phyloP scores from a whole-genome alignment of 37 sponge, comb jelly and placozoan genomes.

The Corticium candelabrum region DNA sequence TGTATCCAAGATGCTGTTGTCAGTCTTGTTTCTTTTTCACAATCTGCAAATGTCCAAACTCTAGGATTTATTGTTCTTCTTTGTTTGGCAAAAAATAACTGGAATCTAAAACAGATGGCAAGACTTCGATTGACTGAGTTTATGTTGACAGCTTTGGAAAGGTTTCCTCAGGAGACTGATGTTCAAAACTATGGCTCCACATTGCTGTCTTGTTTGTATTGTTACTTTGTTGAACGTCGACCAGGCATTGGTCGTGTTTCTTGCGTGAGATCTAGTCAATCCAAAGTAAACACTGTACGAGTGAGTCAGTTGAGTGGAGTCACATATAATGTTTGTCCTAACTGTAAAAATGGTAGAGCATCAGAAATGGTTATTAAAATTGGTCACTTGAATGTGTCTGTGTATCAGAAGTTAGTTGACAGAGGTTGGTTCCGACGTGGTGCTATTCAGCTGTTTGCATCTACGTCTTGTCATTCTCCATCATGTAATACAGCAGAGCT shows the following conservation, averaged over 20 bases:
- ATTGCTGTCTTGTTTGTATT: background rate
- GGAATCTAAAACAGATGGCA: background rate
- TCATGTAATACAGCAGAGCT: conserved; percentile 79
- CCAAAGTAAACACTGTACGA: conserved; percentile 16
- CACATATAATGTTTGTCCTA: conserved; percentile 55
- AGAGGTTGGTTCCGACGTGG: conserved; percentile 89
- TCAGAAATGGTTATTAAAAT: conserved; percentile 68
- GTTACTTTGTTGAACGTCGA: background rate
- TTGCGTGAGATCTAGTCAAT: no score
- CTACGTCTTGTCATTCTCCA: conserved; percentile 42
- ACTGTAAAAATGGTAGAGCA: conserved; percentile 56
- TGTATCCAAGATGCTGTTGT: background rate
- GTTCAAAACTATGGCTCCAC: background rate
- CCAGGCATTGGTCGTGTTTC: no score
- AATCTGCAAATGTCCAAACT: background rate
- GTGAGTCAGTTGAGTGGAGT: conserved; percentile 54
- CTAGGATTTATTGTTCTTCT: background rate
- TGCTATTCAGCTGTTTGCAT: conserved; percentile 80
- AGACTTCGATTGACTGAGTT: background rate
- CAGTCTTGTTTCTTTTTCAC: background rate
- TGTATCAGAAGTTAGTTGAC: conserved; percentile 71
- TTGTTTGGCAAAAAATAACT: background rate
- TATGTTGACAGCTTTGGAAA: background rate
- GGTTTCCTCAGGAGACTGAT: background rate
- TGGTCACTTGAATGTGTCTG: conserved; percentile 48